These are phyloP conservation scores for Silurus asotus DNA, from an alignment of 2,113 vertebrate species.

Conservation along the genomic window DNA sequence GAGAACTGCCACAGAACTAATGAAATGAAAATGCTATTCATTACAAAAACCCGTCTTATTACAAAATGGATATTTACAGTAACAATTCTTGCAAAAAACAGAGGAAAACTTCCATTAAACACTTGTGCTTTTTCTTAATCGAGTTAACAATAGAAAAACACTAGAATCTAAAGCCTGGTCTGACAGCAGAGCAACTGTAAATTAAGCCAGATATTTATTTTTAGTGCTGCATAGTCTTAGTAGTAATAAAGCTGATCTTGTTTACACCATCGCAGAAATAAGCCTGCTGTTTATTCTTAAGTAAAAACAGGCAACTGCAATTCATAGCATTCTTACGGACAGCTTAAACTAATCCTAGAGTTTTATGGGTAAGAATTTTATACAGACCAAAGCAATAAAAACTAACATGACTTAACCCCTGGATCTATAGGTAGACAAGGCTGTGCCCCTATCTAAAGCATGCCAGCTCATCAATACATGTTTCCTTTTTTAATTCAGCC, in stretches of 20 bases:
- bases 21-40: constrained; percentile 5
- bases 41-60: background rate
- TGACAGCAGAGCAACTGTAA: background rate
- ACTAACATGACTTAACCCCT: background rate
- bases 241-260: no score
- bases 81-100: background rate
- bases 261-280: no score
- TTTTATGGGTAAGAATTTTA: background rate
- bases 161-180: background rate
- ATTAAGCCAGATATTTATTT: background rate
- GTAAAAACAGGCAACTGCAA: background rate
- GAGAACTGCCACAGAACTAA: background rate
- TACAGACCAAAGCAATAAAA: background rate
- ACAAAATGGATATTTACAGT: background rate
- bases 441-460: no score
- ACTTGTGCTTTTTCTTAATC: background rate
- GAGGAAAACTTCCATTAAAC: background rate
- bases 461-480: background rate
- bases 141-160: background rate
- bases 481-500: background rate
- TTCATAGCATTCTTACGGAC: background rate
- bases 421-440: background rate
- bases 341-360: background rate
- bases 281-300: background rate
- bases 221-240: background rate